A percentile compares a stretch with the other conserved stretches of the same genome.
Conservation (phyloP, 1,140 invertebrate species). For the Berghia stephanieae region DNA sequence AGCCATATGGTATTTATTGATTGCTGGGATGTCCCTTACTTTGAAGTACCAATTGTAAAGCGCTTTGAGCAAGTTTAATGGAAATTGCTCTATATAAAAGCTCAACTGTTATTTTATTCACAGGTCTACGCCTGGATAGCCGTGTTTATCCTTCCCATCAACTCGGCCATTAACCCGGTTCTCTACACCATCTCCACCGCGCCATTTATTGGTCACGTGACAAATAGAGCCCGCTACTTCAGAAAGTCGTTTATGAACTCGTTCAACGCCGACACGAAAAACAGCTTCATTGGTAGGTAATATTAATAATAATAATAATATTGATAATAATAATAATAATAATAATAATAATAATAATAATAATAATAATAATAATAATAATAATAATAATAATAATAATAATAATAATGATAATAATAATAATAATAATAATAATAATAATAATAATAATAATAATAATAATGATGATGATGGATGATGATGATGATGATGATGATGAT, state of each 20-base stretch:
- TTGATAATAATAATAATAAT: too few species aligned
- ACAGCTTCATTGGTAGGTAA: conserved; percentile 39
- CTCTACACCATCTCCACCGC: conserved; percentile 79
- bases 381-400: too few species aligned
- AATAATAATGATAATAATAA: too few species aligned
- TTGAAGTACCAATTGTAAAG: neutral
- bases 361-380: too few species aligned
- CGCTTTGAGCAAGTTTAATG: neutral
- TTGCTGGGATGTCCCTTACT: conserved; percentile 68
- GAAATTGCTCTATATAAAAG: too few species aligned
- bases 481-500: too few species aligned
- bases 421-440: too few species aligned
- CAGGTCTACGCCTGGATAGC: conserved; percentile 75
- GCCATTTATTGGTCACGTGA: conserved; percentile 54
- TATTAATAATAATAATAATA: too few species aligned
- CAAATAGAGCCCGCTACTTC: conserved; percentile 50
- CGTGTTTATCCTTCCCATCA: conserved; percentile 81
- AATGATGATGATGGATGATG: too few species aligned
- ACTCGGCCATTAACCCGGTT: conserved; percentile 81
- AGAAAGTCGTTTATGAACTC: conserved; percentile 55
- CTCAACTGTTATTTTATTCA: too few species aligned
- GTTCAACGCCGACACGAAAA: conserved; percentile 34
- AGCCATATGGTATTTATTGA: conserved; percentile 68
- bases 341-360: too few species aligned
- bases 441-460: too few species aligned